A percentile compares a stretch with the other conserved stretches of the same genome.
These are phyloP conservation scores for Acanthopleura granulata DNA, from an alignment of 2,888 invertebrate species.

Conservation along the genomic window DNA sequence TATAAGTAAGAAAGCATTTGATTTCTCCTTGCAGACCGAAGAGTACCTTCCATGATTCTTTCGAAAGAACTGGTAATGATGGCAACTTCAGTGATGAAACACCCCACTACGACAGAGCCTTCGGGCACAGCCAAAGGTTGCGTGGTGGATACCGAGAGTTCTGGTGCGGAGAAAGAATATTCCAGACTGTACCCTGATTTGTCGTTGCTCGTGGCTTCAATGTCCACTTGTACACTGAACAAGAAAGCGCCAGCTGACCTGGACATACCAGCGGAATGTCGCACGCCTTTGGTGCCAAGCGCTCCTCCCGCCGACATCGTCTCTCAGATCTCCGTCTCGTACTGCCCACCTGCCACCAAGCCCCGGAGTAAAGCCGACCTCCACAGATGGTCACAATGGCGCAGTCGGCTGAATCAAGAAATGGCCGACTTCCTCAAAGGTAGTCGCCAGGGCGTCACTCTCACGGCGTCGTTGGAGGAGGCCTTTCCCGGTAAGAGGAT, in stretches of 20 bases:
- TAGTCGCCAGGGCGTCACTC: background rate
- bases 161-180: no score
- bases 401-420: background rate
- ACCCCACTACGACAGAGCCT: no score
- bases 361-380: background rate
- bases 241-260: background rate
- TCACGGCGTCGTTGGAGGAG: background rate
- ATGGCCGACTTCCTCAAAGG: background rate
- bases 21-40: no score
- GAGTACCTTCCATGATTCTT: no score
- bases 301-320: conserved; percentile 9
- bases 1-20: no score
- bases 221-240: background rate
- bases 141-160: no score
- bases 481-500: background rate
- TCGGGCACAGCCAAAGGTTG: no score
- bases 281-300: background rate
- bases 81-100: no score
- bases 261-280: background rate
- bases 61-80: no score
- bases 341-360: background rate
- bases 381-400: conserved; percentile 14
- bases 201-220: background rate
- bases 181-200: conserved; percentile 8
- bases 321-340: background rate